Base-by-base conservation (phyloP, 2,113 vertebrate species). In the Abramis brama region DNA sequence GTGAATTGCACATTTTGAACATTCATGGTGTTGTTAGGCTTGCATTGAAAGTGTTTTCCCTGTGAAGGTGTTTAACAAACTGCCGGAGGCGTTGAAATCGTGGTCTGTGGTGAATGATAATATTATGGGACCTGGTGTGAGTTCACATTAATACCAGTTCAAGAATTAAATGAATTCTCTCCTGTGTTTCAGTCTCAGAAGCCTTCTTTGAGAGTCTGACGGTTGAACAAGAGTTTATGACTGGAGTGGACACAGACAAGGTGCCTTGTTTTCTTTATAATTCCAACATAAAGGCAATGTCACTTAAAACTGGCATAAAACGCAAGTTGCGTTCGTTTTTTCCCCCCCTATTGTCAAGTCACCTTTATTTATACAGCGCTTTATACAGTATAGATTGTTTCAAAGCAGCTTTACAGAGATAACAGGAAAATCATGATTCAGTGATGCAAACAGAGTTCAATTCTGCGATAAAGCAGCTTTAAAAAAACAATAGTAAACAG, bases 221-320 rank as follows among this genome's bases (percentile, higher is more conserved):
- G 19, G 97, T 99, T 93, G 98, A 99, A 87, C 98, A 99, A 90
- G 98, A 99, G 92, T 99, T 99, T 85, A 99, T 99, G 98, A 99
- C 98, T 8, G 98, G 98, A 87, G 96, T 99, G 60, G 98, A 99
- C 89, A 99, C 98, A 2, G 98, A 99, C 91, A 99, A 99, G 96
- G 98, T 98, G 60, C 33, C 2, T 64, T 33, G 2, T 7, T 50
- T 11, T 30, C 9, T 6, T 66, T 21, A 62, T 25, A 13, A 79
- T 8, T 25, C 5, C 11, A 7, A 7, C 25, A 12, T 25, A 6
- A 45, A 45, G 10, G 21, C 23, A 74, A 23, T 47, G 43, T 25
- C n/a, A 15, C n/a, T 7, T 23, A 39, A 57, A 57, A 19, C 7
- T 6, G 17, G 2, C 6, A 8, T 57, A 6, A 57, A 57, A 7